A percentile compares a stretch with the other conserved stretches of the same genome.
Conservation (phyloP, 2,888 invertebrate species). For the Entomobrya proxima region DNA sequence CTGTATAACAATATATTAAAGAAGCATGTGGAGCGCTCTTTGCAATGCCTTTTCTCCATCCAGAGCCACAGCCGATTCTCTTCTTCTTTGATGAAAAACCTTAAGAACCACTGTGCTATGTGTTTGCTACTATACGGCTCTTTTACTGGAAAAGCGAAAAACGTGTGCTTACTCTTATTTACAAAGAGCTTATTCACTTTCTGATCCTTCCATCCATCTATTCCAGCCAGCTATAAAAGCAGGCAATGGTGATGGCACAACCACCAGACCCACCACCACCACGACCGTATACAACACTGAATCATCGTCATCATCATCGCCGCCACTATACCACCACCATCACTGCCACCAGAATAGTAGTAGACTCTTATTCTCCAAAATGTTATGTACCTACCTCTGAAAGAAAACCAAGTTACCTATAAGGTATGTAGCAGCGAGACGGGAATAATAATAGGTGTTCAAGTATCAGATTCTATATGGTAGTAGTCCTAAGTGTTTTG, state of each 20-base stretch:
- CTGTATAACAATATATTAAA: neutral
- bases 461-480: neutral
- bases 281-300: neutral
- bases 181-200: constrained; percentile 9
- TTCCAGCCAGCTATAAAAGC: constrained; percentile 6
- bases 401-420: constrained; percentile 6
- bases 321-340: constrained; percentile 17
- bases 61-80: constrained; percentile 14
- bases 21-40: neutral
- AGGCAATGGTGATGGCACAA: constrained; percentile 27
- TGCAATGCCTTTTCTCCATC: neutral
- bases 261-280: constrained; percentile 13
- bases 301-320: constrained; percentile 39
- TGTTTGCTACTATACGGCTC: neutral
- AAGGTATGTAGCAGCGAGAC: neutral
- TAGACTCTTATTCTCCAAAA: constrained; percentile 8
- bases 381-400: neutral
- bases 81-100: neutral
- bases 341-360: constrained; percentile 5
- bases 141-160: neutral
- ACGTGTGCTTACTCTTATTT: constrained; percentile 32
- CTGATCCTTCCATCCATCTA: constrained; percentile 19
- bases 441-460: constrained; percentile 23
- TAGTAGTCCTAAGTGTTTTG: neutral
- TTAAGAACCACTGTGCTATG: no score